Base-by-base conservation (phyloP, 2,113 vertebrate species). In the Fulica atra region DNA sequence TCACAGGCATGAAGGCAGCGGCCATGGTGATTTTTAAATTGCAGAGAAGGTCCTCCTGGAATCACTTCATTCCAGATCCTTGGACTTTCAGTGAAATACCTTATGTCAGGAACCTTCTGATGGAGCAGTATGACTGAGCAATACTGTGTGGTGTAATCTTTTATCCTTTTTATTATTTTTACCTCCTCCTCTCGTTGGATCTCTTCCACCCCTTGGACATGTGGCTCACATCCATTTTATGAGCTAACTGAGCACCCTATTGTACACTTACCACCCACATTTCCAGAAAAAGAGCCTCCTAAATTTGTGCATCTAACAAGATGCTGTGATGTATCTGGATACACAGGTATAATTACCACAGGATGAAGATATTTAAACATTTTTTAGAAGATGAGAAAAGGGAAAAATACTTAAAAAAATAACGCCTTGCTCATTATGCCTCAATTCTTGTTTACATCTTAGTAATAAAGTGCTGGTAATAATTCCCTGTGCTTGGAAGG, bases 221-320 rank as follows among this genome's bases (percentile, higher is more conserved):
- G 93, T 94, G 84, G 73, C 94, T 92, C 60, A 36, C 73, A 81
- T 88, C 61, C 36, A 72, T 94, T 91, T 92, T 89, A 81, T 10
- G 19, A 83, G 61, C 88, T 96, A 82, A 29, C 76, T 86, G 76
- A 86, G 65, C 60, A 60, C 53, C 73, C 88, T 85, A 10, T 72
- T 79, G 61, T 92, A 65, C 65, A 40, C 61, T 92, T 91, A 84
- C 94, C 85, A 83, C 88, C 88, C 95, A 93, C 42, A 0, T 88
- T 89, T 89, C 92, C 92, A 79, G 83, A 76, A 97, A 87, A 88
- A 94, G 77, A 87, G 16, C 48, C 42, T 93, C 57, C 80, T 92
- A 79, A 93, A 85, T 96, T 81, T 77, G 36, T 40, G 28, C 86
- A 57, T 70, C 77, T 79, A 93, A 89, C 61, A 79, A 93, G 65